Evolutionary conservation across 2,797 vertebrate genomes (phyloP).

Genomic region (Alcedo atthis): DNA sequence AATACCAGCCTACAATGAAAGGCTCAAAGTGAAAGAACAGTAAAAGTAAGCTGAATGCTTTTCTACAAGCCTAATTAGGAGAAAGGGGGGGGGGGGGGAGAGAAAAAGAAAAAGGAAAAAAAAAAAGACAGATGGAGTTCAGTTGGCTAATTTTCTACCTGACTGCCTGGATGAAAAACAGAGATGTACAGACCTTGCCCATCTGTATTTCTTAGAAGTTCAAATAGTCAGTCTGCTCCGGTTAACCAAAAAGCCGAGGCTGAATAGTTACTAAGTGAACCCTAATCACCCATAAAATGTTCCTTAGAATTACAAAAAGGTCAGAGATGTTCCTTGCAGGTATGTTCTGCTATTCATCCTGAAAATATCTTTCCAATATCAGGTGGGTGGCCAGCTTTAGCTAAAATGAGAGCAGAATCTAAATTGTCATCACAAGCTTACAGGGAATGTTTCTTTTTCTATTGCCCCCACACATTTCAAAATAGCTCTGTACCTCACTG

Average conservation of each 20-base stretch:
- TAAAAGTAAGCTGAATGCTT: background rate
- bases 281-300: constrained; percentile 57
- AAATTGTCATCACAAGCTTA: background rate
- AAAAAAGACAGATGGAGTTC: constrained; percentile 47
- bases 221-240: constrained; percentile 52
- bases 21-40: background rate
- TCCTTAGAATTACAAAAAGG: constrained; percentile 21
- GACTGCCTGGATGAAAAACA: constrained; percentile 64
- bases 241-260: constrained; percentile 58
- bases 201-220: constrained; percentile 60
- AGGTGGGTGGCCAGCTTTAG: background rate
- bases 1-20: background rate
- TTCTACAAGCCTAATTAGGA: constrained; percentile 32
- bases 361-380: constrained; percentile 31
- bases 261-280: constrained; percentile 65
- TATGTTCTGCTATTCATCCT: background rate
- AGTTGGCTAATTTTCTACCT: constrained; percentile 74
- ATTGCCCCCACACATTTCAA: background rate
- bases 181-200: constrained; percentile 53
- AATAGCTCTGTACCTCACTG: background rate
- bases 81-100: background rate
- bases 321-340: constrained; percentile 21
- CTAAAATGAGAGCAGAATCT: background rate
- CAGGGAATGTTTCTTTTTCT: background rate
- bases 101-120: rapidly evolving